phyloP scores from a whole-genome alignment of 2,888 invertebrate species.

The Melipona bicolor region DNA sequence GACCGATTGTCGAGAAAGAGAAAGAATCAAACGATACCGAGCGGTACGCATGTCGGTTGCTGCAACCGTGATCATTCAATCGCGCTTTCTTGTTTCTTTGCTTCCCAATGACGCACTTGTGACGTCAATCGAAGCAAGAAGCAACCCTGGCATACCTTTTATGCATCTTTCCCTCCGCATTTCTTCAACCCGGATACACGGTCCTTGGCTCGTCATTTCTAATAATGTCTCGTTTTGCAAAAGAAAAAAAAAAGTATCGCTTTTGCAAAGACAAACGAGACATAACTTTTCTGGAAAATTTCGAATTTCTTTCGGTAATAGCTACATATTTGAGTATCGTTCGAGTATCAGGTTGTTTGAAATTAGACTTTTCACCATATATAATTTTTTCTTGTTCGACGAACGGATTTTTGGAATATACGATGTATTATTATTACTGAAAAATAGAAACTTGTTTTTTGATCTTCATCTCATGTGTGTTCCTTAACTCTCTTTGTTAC shows the following conservation, averaged over 20 bases:
- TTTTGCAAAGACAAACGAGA: not conserved
- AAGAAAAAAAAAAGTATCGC: not conserved
- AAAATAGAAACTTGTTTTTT: no score
- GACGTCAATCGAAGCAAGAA: slow-evolving; percentile 83
- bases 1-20: slow-evolving; percentile 77
- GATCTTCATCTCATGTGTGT: no score
- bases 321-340: not conserved
- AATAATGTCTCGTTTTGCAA: not conserved
- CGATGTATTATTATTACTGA: no score
- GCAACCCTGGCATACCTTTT: slow-evolving; percentile 75
- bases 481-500: no score
- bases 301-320: not conserved
- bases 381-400: no score
- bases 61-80: slow-evolving; percentile 80
- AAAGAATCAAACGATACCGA: slow-evolving; percentile 71
- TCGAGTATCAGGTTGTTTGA: no score
- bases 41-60: slow-evolving; percentile 50
- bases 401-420: no score
- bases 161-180: slow-evolving; percentile 61
- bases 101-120: slow-evolving; percentile 81
- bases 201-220: slow-evolving; percentile 35
- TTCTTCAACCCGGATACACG: slow-evolving; percentile 66
- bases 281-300: not conserved
- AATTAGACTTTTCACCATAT: no score
- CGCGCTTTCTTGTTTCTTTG: slow-evolving; percentile 83